These are phyloP conservation scores for Phytoseiulus persimilis DNA, from an alignment of 2,888 invertebrate species.

Conservation along the genomic window DNA sequence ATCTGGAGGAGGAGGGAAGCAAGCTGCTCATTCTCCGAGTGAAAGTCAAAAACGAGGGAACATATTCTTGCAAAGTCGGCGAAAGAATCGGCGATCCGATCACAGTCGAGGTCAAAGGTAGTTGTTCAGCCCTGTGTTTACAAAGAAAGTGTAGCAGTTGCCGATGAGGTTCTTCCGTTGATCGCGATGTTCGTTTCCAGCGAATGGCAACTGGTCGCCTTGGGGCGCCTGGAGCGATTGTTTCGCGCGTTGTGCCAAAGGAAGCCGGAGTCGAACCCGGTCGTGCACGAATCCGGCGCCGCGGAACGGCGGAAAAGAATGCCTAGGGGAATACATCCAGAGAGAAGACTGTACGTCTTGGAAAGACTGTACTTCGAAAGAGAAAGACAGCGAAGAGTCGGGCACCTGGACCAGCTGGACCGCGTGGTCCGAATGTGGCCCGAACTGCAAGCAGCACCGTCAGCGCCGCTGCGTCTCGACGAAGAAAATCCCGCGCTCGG, in stretches of 20 bases:
- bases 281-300: conserved; percentile 31
- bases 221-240: conserved; percentile 36
- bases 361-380: conserved; percentile 7
- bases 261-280: conserved; percentile 17
- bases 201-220: conserved; percentile 17
- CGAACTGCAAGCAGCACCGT: conserved; percentile 20
- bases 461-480: conserved; percentile 13
- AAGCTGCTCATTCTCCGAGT: conserved; percentile 23
- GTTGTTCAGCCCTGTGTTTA: not conserved
- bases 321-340: conserved; percentile 17
- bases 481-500: not conserved
- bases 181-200: conserved; percentile 12
- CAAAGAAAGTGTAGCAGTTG: not conserved
- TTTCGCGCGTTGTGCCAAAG: conserved; percentile 10
- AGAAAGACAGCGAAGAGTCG: conserved; percentile 8
- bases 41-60: conserved; percentile 15
- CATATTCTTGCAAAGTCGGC: not conserved
- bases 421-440: not conserved
- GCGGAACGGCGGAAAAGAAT: conserved; percentile 27
- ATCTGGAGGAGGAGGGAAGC: conserved; percentile 20
- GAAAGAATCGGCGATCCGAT: conserved; percentile 21
- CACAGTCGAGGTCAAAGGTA: not conserved
- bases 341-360: not conserved
- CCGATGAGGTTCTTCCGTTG: not conserved
- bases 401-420: conserved; percentile 11